Evolutionary conservation across 2,888 invertebrate genomes (phyloP), one percentile per base, ranked within the genome.

Genomic region (Pomacea canaliculata): DNA sequence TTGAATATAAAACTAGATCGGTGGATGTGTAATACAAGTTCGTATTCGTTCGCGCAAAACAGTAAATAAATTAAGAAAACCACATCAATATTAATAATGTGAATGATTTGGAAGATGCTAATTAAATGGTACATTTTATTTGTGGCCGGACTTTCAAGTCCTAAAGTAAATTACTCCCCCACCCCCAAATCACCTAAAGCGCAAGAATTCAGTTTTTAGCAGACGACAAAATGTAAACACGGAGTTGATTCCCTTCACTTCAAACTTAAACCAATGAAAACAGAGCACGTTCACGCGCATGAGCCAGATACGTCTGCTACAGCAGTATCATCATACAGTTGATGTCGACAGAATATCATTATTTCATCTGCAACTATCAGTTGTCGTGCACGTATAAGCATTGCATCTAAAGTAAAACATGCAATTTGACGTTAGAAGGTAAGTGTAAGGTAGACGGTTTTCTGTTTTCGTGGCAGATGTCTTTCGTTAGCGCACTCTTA

Each of bases 371-470:
- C 19, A 68, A 48, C 12, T 7, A 63, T 23, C 19, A 63, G 4
- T 63, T 63, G 19, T 71, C 27, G 16, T 37, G 9, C 62, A 37
- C 48, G 56, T 70, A 62, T 51, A 63, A 71, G 65, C 19, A 70
- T 49, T 51, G 48, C 48, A 69, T 63, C n/a, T 49, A 46, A 67
- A 65, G 37, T n/a, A 23, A 51, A 78, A 67, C 23, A 76, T 79
- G 77, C 79, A 79, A 73, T 79, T 79, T 71, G 77, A 79, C 63
- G 73, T 79, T 59, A 72, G 79, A 66, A 75, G 79, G 77, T 77
- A 75, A 13, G 71, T 75, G 12, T 46, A 37, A n/a, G 10, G 51
- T 16, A 12, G 18, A 65, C 9, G 12, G 10, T 37, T 37, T 37
- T 5, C 3, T 37, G 37, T 37, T 37, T 37, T 37, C 37, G 37